Evolutionary conservation across 2,797 vertebrate genomes (phyloP).

Genomic region (Pseudomugil tenellus): DNA sequence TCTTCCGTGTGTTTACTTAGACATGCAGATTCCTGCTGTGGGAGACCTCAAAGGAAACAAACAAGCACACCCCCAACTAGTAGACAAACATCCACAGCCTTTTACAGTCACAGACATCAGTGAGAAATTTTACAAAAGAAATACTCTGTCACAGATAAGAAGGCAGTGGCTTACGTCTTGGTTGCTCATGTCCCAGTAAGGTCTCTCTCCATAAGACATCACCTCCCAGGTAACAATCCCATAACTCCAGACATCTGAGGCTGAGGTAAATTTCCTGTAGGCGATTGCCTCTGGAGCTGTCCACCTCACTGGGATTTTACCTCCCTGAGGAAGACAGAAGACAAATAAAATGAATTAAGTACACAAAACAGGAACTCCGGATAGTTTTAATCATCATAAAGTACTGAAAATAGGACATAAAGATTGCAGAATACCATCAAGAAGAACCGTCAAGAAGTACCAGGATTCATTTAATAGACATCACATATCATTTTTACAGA

Average conservation of each 20-base stretch:
- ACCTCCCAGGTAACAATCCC: constrained; percentile 98
- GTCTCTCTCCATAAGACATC: constrained; percentile 94
- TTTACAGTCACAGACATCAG: constrained; percentile 34
- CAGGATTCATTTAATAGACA: not conserved
- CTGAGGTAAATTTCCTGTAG: constrained; percentile 96
- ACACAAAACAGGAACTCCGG: constrained; percentile 5
- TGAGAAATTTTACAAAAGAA: constrained; percentile 15
- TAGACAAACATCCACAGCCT: not conserved
- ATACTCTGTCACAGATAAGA: constrained; percentile 1
- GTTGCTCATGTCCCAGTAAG: constrained; percentile 99
- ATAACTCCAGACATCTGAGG: constrained; percentile 96
- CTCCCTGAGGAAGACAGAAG: constrained; percentile 79
- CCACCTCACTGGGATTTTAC: constrained; percentile 96
- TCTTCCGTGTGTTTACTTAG: constrained; percentile 59
- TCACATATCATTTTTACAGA: not conserved
- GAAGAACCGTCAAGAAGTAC: constrained; percentile 1
- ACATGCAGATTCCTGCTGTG: constrained; percentile 62
- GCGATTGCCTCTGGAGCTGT: constrained; percentile 94
- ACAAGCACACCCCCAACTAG: constrained; percentile 36
- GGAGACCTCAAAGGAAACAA: constrained; percentile 62
- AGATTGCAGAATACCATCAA: too few relatives aligned
- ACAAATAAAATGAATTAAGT: not conserved
- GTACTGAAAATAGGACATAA: constrained; percentile 15
- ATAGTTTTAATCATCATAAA: constrained; percentile 5
- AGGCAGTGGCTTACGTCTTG: constrained; percentile 86